phyloP scores from a whole-genome alignment of 2,113 vertebrate species.

The Anguilla rostrata region DNA sequence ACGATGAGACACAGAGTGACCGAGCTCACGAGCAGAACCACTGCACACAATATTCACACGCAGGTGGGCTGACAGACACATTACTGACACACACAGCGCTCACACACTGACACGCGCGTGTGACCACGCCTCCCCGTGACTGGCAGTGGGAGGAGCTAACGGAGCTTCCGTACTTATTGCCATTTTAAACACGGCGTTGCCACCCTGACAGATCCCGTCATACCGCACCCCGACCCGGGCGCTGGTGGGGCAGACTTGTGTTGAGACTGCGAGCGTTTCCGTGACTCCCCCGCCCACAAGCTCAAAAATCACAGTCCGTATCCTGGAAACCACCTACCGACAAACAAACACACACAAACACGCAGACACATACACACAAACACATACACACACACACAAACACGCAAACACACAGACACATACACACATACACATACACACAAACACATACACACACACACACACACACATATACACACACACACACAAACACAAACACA shows the following conservation, averaged over 20 bases:
- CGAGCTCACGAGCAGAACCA: background rate
- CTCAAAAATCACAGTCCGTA: slow-evolving; percentile 1
- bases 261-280: background rate
- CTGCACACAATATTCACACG: background rate
- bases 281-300: background rate
- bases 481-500: too few species aligned
- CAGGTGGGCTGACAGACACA: background rate
- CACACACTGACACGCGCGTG: background rate
- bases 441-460: too few species aligned
- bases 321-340: background rate
- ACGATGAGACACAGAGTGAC: background rate
- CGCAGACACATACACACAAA: too few species aligned
- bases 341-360: too few species aligned
- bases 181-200: background rate
- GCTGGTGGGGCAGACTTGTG: background rate
- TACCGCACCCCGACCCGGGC: background rate
- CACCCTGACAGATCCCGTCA: background rate
- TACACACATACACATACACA: too few species aligned
- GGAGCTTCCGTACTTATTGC: background rate
- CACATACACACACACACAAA: too few species aligned
- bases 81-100: background rate
- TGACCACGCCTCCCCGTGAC: background rate
- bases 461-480: too few species aligned
- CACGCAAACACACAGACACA: too few species aligned
- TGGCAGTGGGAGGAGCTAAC: background rate